Evolutionary conservation across 2,888 invertebrate genomes (phyloP), one percentile per base, ranked within the genome.

Genomic region (Zootermopsis nevadensis): DNA sequence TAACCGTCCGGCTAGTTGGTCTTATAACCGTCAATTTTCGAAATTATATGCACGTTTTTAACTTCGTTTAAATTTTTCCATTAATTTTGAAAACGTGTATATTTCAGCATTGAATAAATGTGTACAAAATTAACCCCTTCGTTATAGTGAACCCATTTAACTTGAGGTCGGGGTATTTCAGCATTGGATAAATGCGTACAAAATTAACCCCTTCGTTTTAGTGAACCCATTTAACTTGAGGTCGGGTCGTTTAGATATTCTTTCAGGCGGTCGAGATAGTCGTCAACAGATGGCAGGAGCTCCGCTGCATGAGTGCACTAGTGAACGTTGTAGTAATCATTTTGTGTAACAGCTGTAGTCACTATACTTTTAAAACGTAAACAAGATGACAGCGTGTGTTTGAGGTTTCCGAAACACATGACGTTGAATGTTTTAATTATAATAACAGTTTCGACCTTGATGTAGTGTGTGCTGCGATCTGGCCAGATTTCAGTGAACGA

Each of bases 391-490:
- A 60, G n/a, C 12, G 27, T 27, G n/a, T 7, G n/a, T 6, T n/a
- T 27, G n/a, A 27, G n/a, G 4, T 60, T 27, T n/a, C 10, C 60
- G n/a, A 60, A 27, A 60, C n/a, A 27, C 12, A 12, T 60, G 60
- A 27, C 27, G 6, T 6, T 27, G 6, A 60, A 60, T 60, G 12
- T 27, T 60, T 60, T 27, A 60, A 48, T 69, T 30, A 19, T 1
- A 33, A 69, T 69, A 31, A 31, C 31, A 31, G 77, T 55, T 22
- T 35, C 66, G 79, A 79, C 60, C 79, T 79, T 79, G 79, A 27
- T 19, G 38, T 79, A n/a, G 66, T 19, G 12, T 35, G 66, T 79
- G 79, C 79, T 79, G 79, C 79, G n/a, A 60, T 79, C 79, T 79
- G 66, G 27, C 30, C 48, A 48, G 66, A 19, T 35, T 79, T 22